A percentile compares a stretch with the other conserved stretches of the same genome.
These are phyloP conservation scores for Drosophila pseudoobscura DNA, from an alignment of 1,140 invertebrate species.

Conservation along the genomic window DNA sequence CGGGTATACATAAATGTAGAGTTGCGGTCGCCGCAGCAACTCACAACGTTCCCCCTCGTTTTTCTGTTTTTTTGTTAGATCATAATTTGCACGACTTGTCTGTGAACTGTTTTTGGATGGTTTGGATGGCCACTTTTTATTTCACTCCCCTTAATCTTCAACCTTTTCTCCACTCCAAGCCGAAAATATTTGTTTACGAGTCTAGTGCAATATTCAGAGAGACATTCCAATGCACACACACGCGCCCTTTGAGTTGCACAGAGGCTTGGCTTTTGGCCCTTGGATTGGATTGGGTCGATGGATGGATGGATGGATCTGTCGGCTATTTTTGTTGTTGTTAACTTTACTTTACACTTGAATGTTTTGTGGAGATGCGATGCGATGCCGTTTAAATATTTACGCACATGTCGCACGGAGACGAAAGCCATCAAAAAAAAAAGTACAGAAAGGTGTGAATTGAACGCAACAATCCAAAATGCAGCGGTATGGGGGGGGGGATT, in stretches of 20 bases:
- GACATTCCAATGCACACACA: neutral
- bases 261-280: slow-evolving; percentile 31
- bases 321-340: slow-evolving; percentile 8
- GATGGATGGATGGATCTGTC: neutral
- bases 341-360: slow-evolving; percentile 37
- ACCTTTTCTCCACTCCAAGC: too few species aligned
- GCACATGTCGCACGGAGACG: slow-evolving; percentile 22
- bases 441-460: slow-evolving; percentile 59
- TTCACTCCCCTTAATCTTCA: too few species aligned
- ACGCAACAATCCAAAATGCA: slow-evolving; percentile 9
- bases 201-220: too few species aligned
- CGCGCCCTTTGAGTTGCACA: slow-evolving; percentile 17
- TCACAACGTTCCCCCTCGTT: too few species aligned
- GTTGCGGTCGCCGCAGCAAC: too few species aligned
- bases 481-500: neutral
- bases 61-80: slow-evolving; percentile 15
- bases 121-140: neutral
- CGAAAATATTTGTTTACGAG: too few species aligned
- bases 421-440: slow-evolving; percentile 23
- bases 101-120: slow-evolving; percentile 9
- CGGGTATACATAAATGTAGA: too few species aligned
- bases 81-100: slow-evolving; percentile 4
- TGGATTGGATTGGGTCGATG: too few species aligned
- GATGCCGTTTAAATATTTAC: slow-evolving; percentile 57
- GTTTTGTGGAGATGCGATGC: slow-evolving; percentile 21